A percentile compares a stretch with the other conserved stretches of the same genome.
Evolutionary conservation across 2,797 vertebrate species (phyloP).

Genomic region (Erethizon dorsatum): DNA sequence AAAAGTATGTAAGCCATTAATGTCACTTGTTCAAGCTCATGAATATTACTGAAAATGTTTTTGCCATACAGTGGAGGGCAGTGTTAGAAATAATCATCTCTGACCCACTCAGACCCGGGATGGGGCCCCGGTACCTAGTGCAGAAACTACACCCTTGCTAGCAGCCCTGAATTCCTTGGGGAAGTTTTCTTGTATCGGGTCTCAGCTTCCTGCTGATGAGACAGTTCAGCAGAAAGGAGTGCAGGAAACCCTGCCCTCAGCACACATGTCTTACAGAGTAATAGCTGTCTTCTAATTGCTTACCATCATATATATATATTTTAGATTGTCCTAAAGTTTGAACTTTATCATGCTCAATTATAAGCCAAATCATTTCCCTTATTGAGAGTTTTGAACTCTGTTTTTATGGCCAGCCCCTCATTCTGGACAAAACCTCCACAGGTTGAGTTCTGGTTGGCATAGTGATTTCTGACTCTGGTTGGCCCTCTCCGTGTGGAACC

Average conservation of each 20-base stretch:
- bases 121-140: accelerated
- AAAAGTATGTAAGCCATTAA: not conserved
- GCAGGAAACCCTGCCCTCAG: not conserved
- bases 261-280: not conserved
- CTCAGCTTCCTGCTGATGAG: not conserved
- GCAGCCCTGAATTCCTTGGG: not conserved
- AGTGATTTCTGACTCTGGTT: not conserved
- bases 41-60: not conserved
- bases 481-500: not conserved
- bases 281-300: not conserved
- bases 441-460: not conserved
- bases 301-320: not conserved
- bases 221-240: not conserved
- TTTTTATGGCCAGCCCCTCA: not conserved
- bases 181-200: not conserved
- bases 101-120: not conserved
- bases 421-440: not conserved
- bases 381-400: not conserved
- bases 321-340: not conserved
- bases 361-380: not conserved
- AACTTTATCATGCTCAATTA: not conserved
- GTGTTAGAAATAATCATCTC: not conserved
- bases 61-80: not conserved
- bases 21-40: not conserved
- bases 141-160: not conserved